phyloP scores from a whole-genome alignment of 2,113 vertebrate genomes.

The Microtus pennsylvanicus region DNA sequence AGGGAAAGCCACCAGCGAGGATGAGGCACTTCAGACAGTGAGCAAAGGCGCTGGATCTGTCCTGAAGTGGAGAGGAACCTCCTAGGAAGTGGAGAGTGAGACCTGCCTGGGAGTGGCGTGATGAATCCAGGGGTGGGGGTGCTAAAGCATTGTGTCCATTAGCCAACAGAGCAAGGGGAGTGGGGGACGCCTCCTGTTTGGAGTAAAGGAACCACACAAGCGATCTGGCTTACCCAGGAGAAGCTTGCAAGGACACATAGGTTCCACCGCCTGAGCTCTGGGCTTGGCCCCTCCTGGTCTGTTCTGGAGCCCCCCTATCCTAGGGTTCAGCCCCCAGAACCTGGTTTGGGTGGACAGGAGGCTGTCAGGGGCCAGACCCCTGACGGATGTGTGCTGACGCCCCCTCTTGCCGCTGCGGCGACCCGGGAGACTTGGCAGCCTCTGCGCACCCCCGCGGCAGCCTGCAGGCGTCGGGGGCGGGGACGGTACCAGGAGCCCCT shows the following conservation, averaged over 20 bases:
- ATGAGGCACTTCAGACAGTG: neutral
- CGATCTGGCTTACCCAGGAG: neutral
- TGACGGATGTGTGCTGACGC: conserved; percentile 91
- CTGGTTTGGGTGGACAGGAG: neutral
- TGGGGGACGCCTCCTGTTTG: neutral
- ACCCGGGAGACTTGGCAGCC: conserved; percentile 88
- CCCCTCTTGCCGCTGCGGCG: conserved; percentile 86
- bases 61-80: neutral
- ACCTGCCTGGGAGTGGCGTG: neutral
- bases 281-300: neutral
- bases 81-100: neutral
- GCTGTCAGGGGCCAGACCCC: conserved; percentile 61
- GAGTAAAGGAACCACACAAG: neutral
- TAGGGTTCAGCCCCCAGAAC: conserved; percentile 1
- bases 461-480: conserved; percentile 87
- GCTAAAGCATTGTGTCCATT: neutral
- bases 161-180: neutral
- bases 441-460: conserved; percentile 83
- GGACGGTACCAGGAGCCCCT: conserved; percentile 57
- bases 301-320: neutral
- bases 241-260: neutral
- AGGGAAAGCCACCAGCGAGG: neutral
- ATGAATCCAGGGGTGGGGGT: neutral
- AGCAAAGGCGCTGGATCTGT: neutral
- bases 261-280: neutral